Evolutionary conservation across 2,888 invertebrate species (phyloP).

Genomic region (Dromius quadrimaculatus): DNA sequence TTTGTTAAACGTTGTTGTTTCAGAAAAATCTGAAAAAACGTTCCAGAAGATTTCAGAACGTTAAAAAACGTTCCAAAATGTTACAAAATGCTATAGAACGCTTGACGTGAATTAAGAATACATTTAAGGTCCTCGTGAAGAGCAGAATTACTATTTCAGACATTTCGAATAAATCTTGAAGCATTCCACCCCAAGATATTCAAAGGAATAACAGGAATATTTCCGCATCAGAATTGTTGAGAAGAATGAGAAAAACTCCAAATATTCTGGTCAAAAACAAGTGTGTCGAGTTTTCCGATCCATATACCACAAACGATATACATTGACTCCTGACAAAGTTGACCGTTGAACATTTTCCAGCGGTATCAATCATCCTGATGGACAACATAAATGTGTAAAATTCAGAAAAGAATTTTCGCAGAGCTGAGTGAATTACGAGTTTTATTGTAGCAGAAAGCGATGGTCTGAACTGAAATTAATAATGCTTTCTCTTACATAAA

Average conservation of each 20-base stretch:
- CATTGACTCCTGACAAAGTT: slow-evolving; percentile 43
- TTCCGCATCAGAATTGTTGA: slow-evolving; percentile 22
- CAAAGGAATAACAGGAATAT: slow-evolving; percentile 7
- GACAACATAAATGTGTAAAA: slow-evolving; percentile 47
- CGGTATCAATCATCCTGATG: slow-evolving; percentile 40
- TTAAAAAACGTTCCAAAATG: too few relatives aligned
- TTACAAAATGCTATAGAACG: too few relatives aligned
- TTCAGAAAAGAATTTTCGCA: slow-evolving; percentile 40
- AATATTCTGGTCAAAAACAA: slow-evolving; percentile 24
- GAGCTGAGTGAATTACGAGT: slow-evolving; percentile 44
- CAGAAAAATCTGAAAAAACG: too few relatives aligned
- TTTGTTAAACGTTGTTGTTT: too few relatives aligned
- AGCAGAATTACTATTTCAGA: too few relatives aligned
- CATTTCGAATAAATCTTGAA: too few relatives aligned
- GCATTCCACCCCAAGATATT: background rate
- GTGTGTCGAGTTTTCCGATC: slow-evolving; percentile 28
- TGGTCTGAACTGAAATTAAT: slow-evolving; percentile 38
- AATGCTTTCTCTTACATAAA: slow-evolving; percentile 35
- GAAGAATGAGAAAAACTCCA: slow-evolving; percentile 23
- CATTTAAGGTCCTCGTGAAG: too few relatives aligned
- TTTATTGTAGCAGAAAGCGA: slow-evolving; percentile 34
- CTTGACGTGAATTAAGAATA: too few relatives aligned
- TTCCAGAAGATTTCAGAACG: too few relatives aligned
- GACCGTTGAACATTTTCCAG: slow-evolving; percentile 43
- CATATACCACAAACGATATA: slow-evolving; percentile 45